A percentile compares a stretch with the other conserved stretches of the same genome.
Conservation (phyloP, 2,113 vertebrate genomes). For the Bostrychus sinensis region DNA sequence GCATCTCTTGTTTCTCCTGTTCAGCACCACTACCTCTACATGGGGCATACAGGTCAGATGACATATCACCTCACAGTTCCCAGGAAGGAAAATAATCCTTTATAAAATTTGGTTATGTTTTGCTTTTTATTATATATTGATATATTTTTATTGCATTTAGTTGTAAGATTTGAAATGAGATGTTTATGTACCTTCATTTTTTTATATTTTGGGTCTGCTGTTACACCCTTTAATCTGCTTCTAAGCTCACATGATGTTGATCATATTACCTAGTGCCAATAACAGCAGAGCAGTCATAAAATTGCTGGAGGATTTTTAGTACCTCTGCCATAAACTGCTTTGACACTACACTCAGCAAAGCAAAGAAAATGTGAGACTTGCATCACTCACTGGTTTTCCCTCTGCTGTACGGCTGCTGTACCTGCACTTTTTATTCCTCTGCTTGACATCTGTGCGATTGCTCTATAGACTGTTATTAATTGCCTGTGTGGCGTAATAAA, state of each 20-base stretch:
- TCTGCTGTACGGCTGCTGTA: constrained; percentile 76
- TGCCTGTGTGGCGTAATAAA: constrained; percentile 73
- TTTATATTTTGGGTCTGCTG: not conserved
- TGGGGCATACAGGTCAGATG: constrained; percentile 55
- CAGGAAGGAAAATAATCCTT: constrained; percentile 7
- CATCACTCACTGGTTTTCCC: constrained; percentile 62
- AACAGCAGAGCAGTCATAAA: constrained; percentile 31
- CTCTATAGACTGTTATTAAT: constrained; percentile 75
- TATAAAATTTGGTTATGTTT: not conserved
- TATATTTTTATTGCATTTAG: constrained; percentile 2
- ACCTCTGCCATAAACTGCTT: constrained; percentile 32
- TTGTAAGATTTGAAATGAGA: constrained; percentile 13
- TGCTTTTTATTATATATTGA: not conserved
- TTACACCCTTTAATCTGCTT: constrained; percentile 27
- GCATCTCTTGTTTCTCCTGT: constrained; percentile 55
- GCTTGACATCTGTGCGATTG: constrained; percentile 63
- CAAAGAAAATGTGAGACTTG: constrained; percentile 56
- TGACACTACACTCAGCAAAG: constrained; percentile 25
- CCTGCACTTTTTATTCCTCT: constrained; percentile 72
- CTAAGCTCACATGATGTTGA: constrained; percentile 39
- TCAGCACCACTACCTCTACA: constrained; percentile 51
- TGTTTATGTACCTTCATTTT: not conserved
- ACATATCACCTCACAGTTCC: constrained; percentile 56
- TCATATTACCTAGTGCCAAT: constrained; percentile 39
- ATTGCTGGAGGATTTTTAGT: constrained; percentile 26